These are phyloP conservation scores for Macropus fuliginosus DNA, from an alignment of 2,797 vertebrate species.

Conservation along the genomic window DNA sequence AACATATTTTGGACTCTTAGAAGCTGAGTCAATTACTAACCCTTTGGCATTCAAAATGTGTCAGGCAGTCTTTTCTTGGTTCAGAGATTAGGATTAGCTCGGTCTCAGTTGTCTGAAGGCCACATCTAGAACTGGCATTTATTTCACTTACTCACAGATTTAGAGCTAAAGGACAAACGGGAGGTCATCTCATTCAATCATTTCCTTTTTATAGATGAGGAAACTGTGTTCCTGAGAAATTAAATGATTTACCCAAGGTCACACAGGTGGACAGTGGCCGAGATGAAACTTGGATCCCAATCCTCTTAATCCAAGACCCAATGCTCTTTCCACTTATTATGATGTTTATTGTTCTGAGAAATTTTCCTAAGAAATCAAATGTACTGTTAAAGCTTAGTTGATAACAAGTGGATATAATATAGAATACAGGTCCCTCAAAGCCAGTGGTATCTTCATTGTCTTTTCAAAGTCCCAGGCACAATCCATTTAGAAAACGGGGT, in stretches of 20 bases:
- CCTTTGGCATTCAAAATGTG: neutral
- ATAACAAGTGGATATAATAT: neutral
- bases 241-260: neutral
- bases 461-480: neutral
- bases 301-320: neutral
- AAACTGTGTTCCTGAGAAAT: neutral
- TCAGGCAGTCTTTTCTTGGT: neutral
- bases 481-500: too few species aligned
- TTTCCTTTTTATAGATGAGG: neutral
- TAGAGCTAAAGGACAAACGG: neutral
- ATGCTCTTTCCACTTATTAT: neutral
- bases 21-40: slow-evolving; percentile 1
- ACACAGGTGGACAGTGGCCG: neutral
- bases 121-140: neutral
- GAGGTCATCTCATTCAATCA: neutral
- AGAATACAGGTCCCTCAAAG: neutral
- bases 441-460: neutral
- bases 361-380: neutral
- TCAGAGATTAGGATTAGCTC: neutral
- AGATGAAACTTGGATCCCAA: neutral
- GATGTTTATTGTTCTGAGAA: neutral
- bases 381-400: neutral
- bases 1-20: neutral
- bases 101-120: neutral
- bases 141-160: neutral